A percentile compares a stretch with the other conserved stretches of the same genome.
Conservation (phyloP, 2,797 vertebrate genomes). For the Brachymystax lenok region DNA sequence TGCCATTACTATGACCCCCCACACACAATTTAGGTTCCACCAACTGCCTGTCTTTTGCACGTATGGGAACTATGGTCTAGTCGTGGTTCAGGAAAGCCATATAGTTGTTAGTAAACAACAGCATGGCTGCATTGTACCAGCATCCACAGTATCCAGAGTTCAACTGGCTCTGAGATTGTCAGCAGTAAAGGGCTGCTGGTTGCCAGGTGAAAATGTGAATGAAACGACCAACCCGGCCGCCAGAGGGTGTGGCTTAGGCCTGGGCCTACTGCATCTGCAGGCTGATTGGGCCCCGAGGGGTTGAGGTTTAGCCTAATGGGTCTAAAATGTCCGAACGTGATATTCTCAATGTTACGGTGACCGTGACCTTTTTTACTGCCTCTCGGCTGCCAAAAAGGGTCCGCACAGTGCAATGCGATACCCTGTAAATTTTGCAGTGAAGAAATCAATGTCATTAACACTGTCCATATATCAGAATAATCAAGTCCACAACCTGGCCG, state of each 20-base stretch:
- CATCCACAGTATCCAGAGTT: not conserved
- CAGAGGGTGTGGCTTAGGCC: conserved; percentile 35
- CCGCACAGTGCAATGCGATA: conserved; percentile 57
- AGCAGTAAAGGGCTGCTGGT: conserved; percentile 13
- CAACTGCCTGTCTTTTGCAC: too few species aligned
- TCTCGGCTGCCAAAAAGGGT: conserved; percentile 57
- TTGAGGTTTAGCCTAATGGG: conserved; percentile 46
- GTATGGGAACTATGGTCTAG: too few species aligned
- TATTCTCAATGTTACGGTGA: conserved; percentile 59
- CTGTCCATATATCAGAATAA: conserved; percentile 49
- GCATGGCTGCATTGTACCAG: conserved; percentile 2
- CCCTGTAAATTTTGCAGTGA: conserved; percentile 61
- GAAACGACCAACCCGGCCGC: conserved; percentile 45
- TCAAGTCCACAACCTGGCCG: conserved; percentile 42
- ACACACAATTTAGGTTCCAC: too few species aligned
- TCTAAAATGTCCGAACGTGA: conserved; percentile 56
- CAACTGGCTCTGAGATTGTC: conserved; percentile 2
- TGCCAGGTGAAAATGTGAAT: conserved; percentile 61
- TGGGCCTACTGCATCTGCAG: conserved; percentile 43
- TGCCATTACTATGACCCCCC: too few species aligned
- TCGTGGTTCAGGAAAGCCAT: too few species aligned
- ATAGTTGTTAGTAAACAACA: too few species aligned
- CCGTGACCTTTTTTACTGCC: conserved; percentile 10
- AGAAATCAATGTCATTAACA: conserved; percentile 61
- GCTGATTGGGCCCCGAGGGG: conserved; percentile 54